phyloP scores from a whole-genome alignment of 1,140 invertebrate species.

The Coelopa frigida region DNA sequence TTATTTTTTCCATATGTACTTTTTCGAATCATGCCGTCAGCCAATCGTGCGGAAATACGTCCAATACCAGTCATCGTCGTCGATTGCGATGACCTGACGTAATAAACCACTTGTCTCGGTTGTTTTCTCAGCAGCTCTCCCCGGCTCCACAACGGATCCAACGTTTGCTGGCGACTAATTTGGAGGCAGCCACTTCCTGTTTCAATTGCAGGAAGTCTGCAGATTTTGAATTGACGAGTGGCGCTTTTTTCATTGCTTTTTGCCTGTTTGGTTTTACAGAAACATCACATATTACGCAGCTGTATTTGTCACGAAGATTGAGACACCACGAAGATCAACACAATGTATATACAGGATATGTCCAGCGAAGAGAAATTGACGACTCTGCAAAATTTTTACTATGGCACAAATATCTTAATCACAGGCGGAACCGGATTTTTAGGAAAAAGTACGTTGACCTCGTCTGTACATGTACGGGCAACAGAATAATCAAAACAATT shows the following conservation, averaged over 20 bases:
- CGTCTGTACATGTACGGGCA: neutral
- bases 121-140: too few relatives aligned
- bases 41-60: too few relatives aligned
- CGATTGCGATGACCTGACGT: too few relatives aligned
- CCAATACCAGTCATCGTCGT: too few relatives aligned
- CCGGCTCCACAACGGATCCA: too few relatives aligned
- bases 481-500: neutral
- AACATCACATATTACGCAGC: neutral
- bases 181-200: too few relatives aligned
- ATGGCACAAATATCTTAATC: constrained; percentile 56
- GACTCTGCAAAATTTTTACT: constrained; percentile 51
- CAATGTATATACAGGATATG: neutral
- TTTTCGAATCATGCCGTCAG: too few relatives aligned
- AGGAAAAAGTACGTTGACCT: constrained; percentile 55
- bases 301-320: neutral
- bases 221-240: neutral
- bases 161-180: too few relatives aligned
- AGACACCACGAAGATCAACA: neutral
- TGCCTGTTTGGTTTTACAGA: too few relatives aligned
- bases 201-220: too few relatives aligned
- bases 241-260: neutral
- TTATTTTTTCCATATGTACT: too few relatives aligned
- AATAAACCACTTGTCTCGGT: too few relatives aligned
- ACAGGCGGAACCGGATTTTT: constrained; percentile 74
- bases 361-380: constrained; percentile 10